These are phyloP conservation scores for Syrista parreyssii DNA, from an alignment of 2,888 invertebrate species.

Conservation along the genomic window DNA sequence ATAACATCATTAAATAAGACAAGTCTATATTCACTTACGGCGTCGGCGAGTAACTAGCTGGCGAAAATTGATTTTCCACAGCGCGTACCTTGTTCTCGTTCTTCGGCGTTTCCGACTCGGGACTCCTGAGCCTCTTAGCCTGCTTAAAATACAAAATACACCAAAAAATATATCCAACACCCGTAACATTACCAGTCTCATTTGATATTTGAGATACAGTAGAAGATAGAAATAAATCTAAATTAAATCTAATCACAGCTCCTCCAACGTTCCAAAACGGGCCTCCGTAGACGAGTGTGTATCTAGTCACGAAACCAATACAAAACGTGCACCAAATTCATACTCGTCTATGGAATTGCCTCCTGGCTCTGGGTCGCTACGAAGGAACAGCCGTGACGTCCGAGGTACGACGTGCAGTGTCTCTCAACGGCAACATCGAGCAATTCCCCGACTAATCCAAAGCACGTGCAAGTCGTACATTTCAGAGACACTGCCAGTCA, in stretches of 20 bases:
- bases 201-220: too few species aligned
- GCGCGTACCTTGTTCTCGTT: slow-evolving; percentile 36
- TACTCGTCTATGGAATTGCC: slow-evolving; percentile 82
- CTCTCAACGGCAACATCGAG: neutral
- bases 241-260: neutral
- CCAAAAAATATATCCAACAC: neutral
- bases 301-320: slow-evolving; percentile 80
- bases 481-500: neutral
- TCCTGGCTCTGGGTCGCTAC: neutral
- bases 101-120: slow-evolving; percentile 28
- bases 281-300: slow-evolving; percentile 87
- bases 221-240: neutral
- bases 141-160: slow-evolving; percentile 37
- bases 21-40: slow-evolving; percentile 23
- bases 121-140: slow-evolving; percentile 47
- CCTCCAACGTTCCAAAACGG: slow-evolving; percentile 37
- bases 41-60: slow-evolving; percentile 27
- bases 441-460: too few species aligned
- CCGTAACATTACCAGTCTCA: too few species aligned
- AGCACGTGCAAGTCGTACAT: neutral
- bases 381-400: neutral
- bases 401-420: neutral
- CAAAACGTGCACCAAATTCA: slow-evolving; percentile 80
- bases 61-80: slow-evolving; percentile 30
- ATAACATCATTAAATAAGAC: neutral